Conservation (phyloP, 2,797 vertebrate genomes). For the Muscicapa striata region DNA sequence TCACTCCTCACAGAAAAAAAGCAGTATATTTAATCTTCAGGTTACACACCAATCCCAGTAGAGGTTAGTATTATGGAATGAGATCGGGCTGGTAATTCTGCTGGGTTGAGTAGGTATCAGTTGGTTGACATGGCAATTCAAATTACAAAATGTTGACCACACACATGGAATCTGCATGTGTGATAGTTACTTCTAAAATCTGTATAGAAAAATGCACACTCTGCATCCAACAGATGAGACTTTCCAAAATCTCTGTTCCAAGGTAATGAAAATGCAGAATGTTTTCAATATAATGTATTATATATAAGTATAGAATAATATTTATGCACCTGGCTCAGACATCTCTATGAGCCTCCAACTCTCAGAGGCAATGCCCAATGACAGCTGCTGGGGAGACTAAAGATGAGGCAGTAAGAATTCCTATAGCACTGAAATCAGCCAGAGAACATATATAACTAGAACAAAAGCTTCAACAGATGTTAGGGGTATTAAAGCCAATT, state of each 20-base stretch:
- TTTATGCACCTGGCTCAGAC: conserved; percentile 52
- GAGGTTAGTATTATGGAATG: background rate
- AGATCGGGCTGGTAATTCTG: background rate
- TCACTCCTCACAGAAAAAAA: background rate
- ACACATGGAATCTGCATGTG: background rate
- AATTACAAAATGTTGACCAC: background rate
- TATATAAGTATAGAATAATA: conserved; percentile 47
- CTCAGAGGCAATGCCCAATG: conserved; percentile 50
- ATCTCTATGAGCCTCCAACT: conserved; percentile 17
- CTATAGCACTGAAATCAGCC: conserved; percentile 37
- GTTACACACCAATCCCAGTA: background rate
- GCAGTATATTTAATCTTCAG: background rate
- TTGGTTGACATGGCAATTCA: background rate
- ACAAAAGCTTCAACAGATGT: conserved; percentile 62
- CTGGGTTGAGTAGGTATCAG: background rate
- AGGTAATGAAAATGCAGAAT: conserved; percentile 8
- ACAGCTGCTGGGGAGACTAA: conserved; percentile 51
- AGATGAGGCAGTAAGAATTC: conserved; percentile 39
- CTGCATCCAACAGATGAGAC: background rate
- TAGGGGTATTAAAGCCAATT: conserved; percentile 29
- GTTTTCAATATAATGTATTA: conserved; percentile 31
- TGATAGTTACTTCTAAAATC: background rate
- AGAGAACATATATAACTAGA: conserved; percentile 36
- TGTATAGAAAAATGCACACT: background rate
- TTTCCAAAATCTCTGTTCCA: background rate